A percentile compares a stretch with the other conserved stretches of the same genome.
Evolutionary conservation across 2,888 invertebrate species (phyloP).

Genomic region (Nysson spinosus): DNA sequence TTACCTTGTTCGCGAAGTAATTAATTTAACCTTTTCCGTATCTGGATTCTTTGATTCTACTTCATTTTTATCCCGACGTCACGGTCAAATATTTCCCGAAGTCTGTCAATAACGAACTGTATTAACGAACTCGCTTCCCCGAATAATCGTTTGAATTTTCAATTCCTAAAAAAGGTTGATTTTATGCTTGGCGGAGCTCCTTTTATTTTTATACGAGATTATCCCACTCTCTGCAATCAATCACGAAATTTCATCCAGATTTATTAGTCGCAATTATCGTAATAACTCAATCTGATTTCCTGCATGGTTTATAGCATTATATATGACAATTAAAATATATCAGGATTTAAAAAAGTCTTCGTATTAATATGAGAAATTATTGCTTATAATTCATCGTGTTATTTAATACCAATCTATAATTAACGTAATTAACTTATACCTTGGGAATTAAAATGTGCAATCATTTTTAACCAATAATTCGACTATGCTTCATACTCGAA

Average conservation of each 20-base stretch:
- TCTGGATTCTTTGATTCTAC: slow-evolving; percentile 10
- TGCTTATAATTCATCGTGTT: too few species aligned
- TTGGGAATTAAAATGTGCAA: too few species aligned
- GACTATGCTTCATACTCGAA: too few species aligned
- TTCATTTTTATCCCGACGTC: slow-evolving; percentile 12
- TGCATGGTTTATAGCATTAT: too few species aligned
- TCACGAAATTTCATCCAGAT: slow-evolving; percentile 11
- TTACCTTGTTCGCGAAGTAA: neutral
- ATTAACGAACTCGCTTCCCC: slow-evolving; percentile 23
- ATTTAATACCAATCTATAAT: too few species aligned
- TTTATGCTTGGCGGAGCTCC: slow-evolving; percentile 14
- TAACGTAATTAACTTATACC: too few species aligned
- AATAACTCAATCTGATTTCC: too few species aligned
- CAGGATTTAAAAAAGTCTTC: too few species aligned
- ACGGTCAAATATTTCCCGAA: slow-evolving; percentile 16
- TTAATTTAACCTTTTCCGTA: slow-evolving; percentile 13
- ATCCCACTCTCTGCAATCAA: neutral
- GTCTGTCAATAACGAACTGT: slow-evolving; percentile 19
- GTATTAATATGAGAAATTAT: too few species aligned
- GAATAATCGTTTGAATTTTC: slow-evolving; percentile 25
- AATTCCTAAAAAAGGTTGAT: slow-evolving; percentile 23
- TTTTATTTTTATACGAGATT: slow-evolving; percentile 2
- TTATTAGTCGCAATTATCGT: too few species aligned
- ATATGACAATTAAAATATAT: too few species aligned
- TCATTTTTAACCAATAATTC: too few species aligned